A percentile compares a stretch with the other conserved stretches of the same genome.
Evolutionary conservation across 2,888 invertebrate species (phyloP).

Genomic region (Camptogramma bilineatum): DNA sequence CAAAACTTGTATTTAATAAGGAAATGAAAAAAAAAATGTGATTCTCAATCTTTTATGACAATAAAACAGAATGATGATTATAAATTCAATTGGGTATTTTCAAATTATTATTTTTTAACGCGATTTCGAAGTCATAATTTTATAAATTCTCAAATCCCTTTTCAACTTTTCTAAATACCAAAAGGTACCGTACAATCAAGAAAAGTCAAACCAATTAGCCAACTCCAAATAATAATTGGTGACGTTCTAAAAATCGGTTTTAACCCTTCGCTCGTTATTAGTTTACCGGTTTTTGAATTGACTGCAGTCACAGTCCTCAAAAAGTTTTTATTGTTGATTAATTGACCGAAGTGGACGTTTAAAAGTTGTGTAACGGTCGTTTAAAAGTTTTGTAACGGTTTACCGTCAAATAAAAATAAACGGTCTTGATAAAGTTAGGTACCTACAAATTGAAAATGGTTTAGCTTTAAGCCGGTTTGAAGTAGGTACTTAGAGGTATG

Average conservation of each 20-base stretch:
- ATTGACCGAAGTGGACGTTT: conserved; percentile 12
- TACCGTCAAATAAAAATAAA: not conserved
- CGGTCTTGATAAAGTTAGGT: not conserved
- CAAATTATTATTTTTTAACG: too few species aligned
- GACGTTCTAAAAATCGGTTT: conserved; percentile 35
- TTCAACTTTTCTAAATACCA: too few species aligned
- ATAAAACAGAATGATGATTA: too few species aligned
- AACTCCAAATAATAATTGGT: conserved; percentile 43
- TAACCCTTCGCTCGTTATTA: conserved; percentile 38
- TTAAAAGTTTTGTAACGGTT: conserved; percentile 6
- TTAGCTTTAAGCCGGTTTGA: not conserved
- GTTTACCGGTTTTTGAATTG: conserved; percentile 46
- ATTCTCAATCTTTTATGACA: conserved; percentile 21
- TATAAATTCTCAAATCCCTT: not conserved
- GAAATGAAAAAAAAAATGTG: conserved; percentile 1
- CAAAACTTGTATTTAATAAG: not conserved
- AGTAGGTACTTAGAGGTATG: too few species aligned
- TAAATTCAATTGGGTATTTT: too few species aligned
- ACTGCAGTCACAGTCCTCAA: conserved; percentile 26
- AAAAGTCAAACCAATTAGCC: conserved; percentile 22
- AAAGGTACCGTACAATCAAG: too few species aligned
- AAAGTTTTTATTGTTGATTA: conserved; percentile 28
- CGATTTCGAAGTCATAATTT: not conserved
- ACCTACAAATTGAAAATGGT: not conserved
- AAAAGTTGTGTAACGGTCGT: conserved; percentile 6